Evolutionary conservation across 2,888 invertebrate genomes (phyloP).

Genomic region (Carpatolechia fugitivella): DNA sequence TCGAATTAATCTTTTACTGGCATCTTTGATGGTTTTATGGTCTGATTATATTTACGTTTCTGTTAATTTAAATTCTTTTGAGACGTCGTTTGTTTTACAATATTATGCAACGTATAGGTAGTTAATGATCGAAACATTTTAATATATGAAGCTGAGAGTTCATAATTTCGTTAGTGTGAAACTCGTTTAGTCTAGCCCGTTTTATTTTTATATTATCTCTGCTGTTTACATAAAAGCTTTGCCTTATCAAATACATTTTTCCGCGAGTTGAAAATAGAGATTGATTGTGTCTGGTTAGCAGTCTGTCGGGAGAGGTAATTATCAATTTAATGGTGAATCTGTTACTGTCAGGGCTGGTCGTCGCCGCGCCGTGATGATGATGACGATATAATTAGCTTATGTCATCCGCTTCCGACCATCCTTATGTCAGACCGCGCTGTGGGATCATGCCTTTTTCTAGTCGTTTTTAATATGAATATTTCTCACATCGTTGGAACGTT

Average conservation of each 20-base stretch:
- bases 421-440: constrained; percentile 10
- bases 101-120: neutral
- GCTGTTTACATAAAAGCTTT: neutral
- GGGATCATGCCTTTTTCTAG: no score
- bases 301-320: constrained; percentile 6
- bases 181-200: neutral
- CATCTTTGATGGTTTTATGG: neutral
- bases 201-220: neutral
- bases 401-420: constrained; percentile 14
- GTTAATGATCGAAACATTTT: neutral
- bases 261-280: neutral
- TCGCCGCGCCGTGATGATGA: constrained; percentile 25
- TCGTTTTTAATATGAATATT: no score
- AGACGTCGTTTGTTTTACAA: neutral
- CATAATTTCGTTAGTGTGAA: neutral
- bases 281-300: neutral
- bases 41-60: neutral
- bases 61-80: constrained; percentile 1
- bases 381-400: constrained; percentile 30
- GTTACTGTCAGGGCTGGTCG: constrained; percentile 15
- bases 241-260: no score
- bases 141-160: neutral
- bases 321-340: constrained; percentile 15
- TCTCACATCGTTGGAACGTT: no score
- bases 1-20: neutral